Percentiles rank a stretch among this genome's conserved stretches.
Evolutionary conservation across 2,888 invertebrate genomes (phyloP).

Genomic region (Petrophora chlorosata): DNA sequence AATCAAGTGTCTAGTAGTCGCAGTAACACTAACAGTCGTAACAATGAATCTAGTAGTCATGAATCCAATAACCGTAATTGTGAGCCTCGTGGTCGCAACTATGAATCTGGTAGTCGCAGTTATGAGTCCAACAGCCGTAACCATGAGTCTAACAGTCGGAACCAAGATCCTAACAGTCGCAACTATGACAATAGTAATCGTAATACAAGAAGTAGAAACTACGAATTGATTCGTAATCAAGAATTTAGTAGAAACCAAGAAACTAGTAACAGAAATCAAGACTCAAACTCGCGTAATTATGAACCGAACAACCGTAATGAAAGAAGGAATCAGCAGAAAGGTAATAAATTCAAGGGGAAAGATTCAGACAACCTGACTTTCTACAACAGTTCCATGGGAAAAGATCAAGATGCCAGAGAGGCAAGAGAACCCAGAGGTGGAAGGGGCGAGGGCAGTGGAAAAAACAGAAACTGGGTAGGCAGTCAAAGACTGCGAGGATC

Average conservation of each 20-base stretch:
- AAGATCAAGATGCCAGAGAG: constrained; percentile 65
- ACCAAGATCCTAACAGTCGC: constrained; percentile 31
- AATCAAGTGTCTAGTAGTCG: constrained; percentile 33
- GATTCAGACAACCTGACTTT: constrained; percentile 68
- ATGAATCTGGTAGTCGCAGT: constrained; percentile 33
- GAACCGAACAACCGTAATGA: constrained; percentile 38
- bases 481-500: constrained; percentile 59
- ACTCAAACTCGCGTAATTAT: constrained; percentile 31
- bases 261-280: constrained; percentile 18
- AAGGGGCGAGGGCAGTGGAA: constrained; percentile 40
- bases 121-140: constrained; percentile 26
- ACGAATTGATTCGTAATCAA: constrained; percentile 33
- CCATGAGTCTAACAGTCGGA: constrained; percentile 35
- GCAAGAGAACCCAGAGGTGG: constrained; percentile 61
- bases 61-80: constrained; percentile 35
- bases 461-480: constrained; percentile 60
- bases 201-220: constrained; percentile 12
- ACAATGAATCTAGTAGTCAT: constrained; percentile 31
- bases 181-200: constrained; percentile 27
- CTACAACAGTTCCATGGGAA: constrained; percentile 69
- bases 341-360: constrained; percentile 63
- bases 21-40: constrained; percentile 39
- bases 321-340: constrained; percentile 60
- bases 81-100: constrained; percentile 30
- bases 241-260: constrained; percentile 29